Evolutionary conservation across 2,888 invertebrate genomes (phyloP).

Genomic region (Caenorhabditis angaria): DNA sequence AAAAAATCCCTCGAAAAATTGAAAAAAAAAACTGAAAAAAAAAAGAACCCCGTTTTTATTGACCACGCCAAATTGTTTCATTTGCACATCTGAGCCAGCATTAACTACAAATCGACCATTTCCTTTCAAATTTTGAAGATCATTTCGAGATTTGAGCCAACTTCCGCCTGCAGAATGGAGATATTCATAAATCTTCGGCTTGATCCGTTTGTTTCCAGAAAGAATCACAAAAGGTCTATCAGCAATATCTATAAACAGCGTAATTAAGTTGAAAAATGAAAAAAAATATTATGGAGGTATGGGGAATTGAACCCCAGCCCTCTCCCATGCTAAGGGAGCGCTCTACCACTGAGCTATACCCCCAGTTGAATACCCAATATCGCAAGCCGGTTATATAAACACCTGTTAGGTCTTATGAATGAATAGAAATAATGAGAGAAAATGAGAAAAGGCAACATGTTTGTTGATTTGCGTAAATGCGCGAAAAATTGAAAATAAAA

Average conservation of each 20-base stretch:
- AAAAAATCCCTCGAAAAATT: no score
- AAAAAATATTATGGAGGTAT: conserved; percentile 46
- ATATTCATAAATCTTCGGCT: conserved; percentile 21
- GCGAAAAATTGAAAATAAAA: no score
- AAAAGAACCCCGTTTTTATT: conserved; percentile 25
- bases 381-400: no score
- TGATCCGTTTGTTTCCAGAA: conserved; percentile 9
- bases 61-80: conserved; percentile 36
- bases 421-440: no score
- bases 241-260: not conserved
- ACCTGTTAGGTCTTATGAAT: no score
- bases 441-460: no score
- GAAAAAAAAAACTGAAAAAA: no score
- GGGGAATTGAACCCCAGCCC: conserved; percentile 65
- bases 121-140: no score
- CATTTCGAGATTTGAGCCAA: conserved; percentile 18
- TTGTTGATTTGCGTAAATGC: no score
- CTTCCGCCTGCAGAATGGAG: conserved; percentile 10
- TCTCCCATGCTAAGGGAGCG: conserved; percentile 68
- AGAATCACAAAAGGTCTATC: not conserved
- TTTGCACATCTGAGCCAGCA: conserved; percentile 41
- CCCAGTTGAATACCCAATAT: no score
- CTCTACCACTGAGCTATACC: conserved; percentile 68
- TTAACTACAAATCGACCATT: conserved; percentile 22
- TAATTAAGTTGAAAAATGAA: no score